These are phyloP conservation scores for Uloborus diversus DNA, from an alignment of 1,140 invertebrate species.

Conservation along the genomic window DNA sequence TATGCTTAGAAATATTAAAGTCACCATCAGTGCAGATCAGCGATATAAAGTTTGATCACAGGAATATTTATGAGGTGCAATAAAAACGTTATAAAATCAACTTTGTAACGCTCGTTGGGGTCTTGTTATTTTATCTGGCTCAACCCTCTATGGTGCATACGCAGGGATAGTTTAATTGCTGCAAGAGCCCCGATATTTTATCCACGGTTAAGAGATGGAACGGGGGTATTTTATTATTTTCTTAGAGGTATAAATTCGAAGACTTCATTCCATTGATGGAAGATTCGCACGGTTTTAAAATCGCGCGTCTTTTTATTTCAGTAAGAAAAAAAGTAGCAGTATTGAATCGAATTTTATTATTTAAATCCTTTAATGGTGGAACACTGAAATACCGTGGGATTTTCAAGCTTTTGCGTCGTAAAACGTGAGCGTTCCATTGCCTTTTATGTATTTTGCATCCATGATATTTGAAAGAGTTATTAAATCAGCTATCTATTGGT, in stretches of 20 bases:
- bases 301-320: too few species aligned
- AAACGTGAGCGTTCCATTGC: too few species aligned
- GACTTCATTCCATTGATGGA: background rate
- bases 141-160: background rate
- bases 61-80: conserved; percentile 25
- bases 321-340: too few species aligned
- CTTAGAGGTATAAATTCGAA: background rate
- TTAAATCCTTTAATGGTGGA: background rate
- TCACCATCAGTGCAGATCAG: background rate
- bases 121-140: background rate
- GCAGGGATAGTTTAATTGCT: conserved; percentile 1
- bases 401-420: background rate
- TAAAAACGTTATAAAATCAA: conserved; percentile 32
- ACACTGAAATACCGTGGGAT: background rate
- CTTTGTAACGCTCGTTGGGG: background rate
- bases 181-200: background rate
- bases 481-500: too few species aligned
- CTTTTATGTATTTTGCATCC: too few species aligned
- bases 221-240: background rate
- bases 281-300: too few species aligned
- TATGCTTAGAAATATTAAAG: conserved; percentile 8
- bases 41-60: conserved; percentile 9
- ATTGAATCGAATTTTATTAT: too few species aligned
- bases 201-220: background rate
- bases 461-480: too few species aligned